Base-by-base conservation (phyloP, 1,140 invertebrate genomes). In the Apolygus lucorum region DNA sequence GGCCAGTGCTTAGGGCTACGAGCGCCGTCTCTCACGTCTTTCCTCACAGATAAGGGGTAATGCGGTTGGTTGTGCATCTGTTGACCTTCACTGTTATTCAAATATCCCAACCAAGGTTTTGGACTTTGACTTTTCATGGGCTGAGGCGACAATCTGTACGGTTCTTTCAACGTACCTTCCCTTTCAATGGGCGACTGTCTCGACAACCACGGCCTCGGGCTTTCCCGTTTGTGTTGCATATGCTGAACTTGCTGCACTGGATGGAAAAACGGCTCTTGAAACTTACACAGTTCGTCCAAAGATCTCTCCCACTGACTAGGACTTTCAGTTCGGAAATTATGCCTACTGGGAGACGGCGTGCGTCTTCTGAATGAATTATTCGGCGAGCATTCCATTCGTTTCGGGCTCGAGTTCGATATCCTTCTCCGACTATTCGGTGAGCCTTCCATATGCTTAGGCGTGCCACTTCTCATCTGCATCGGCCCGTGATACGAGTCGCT, bases 401-500 rank as follows among this genome's bases (percentile, higher is more conserved):
- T 59, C 22, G 54, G 54, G 22, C 54, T 59, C 4, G 54, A 59
- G 4, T 13, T 59, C 8, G 54, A 59, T 59, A 59, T 13, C 22
- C 54, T 8, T 59, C 54, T 59, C 4, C 54, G 54, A 22, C 54
- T 59, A 22, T 59, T 59, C 8, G 54, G 54, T 13, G 54, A 59
- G 11, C 8, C 54, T 59, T 59, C 54, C 54, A 59, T 59, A 21
- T 59, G 54, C 22, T 59, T 59, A 59, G 54, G 54, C 8, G 54
- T 59, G 11, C 22, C 22, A 4, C 13, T 24, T 22, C 54, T 59
- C 13, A 24, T 24, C 22, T 13, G 54, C 13, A 59, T 59, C 4
- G 54, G 54, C 54, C 54, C 54, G 29, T 66, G 64, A n/a, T 66
- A 66, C 1, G 64, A 66, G 8, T 66, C 64, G 25, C 28, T 66